A percentile compares a stretch with the other conserved stretches of the same genome.
phyloP scores from a whole-genome alignment of 2,113 vertebrate species.

The Lophotis ruficrista region DNA sequence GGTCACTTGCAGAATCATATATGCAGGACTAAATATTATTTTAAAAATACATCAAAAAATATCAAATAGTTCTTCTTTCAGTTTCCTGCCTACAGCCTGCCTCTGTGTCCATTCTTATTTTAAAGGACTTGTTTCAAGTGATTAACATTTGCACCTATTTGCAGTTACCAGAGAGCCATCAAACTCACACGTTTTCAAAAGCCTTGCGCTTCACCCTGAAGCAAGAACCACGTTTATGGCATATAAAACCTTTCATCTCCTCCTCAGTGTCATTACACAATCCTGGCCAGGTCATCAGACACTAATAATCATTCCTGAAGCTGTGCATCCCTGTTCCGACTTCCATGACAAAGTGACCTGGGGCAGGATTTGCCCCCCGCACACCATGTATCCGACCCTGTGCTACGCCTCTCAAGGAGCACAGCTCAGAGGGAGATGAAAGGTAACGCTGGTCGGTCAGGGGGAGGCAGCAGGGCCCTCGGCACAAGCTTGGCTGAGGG shows the following conservation, averaged over 20 bases:
- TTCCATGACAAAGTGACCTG: neutral
- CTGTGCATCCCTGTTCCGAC: neutral
- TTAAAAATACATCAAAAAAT: neutral
- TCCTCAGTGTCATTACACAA: slow-evolving; percentile 1
- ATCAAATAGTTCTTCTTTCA: neutral
- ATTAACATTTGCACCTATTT: neutral
- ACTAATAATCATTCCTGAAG: neutral
- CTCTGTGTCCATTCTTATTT: neutral
- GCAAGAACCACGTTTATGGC: neutral
- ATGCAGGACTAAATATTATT: neutral
- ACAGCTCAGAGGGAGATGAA: neutral
- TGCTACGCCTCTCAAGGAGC: neutral
- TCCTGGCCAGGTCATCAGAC: neutral
- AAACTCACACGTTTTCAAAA: neutral
- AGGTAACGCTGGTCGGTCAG: neutral
- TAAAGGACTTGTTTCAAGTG: neutral
- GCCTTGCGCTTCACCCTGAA: neutral
- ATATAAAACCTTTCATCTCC: slow-evolving; percentile 29
- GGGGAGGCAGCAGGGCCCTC: neutral
- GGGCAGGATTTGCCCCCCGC: neutral
- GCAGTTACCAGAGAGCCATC: neutral
- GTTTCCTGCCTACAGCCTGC: neutral
- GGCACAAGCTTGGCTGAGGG: neutral
- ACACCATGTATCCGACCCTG: accelerated
- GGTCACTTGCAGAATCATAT: neutral